Conservation (phyloP, 2,888 invertebrate species). For the Amiota mariae region DNA sequence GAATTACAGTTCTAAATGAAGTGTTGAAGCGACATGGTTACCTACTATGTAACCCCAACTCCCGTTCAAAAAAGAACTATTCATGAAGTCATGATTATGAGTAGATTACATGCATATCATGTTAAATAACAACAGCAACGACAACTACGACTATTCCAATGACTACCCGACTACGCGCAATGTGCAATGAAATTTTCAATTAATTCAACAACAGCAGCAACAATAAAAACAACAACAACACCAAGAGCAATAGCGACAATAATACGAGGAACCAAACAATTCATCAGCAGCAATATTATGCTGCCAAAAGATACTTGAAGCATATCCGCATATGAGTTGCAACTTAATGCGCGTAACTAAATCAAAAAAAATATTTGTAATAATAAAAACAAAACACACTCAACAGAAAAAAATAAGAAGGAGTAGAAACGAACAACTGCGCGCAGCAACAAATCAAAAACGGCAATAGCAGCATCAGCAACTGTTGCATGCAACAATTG, state of each 20-base stretch:
- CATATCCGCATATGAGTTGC: constrained; percentile 26
- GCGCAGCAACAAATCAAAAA: constrained; percentile 31
- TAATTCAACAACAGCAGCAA: constrained; percentile 44
- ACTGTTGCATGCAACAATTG: constrained; percentile 28
- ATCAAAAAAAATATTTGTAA: constrained; percentile 55
- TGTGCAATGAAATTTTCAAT: constrained; percentile 56
- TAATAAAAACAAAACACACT: constrained; percentile 26
- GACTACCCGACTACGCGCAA: too few relatives aligned
- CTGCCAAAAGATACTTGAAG: constrained; percentile 38
- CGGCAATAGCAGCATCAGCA: not conserved
- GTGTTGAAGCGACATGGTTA: constrained; percentile 50
- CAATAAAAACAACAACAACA: constrained; percentile 49
- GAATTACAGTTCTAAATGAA: constrained; percentile 51
- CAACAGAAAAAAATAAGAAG: not conserved
- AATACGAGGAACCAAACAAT: constrained; percentile 36
- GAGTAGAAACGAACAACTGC: constrained; percentile 3
- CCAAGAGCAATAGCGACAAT: constrained; percentile 35
- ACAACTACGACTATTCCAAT: not conserved
- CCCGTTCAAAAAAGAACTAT: too few relatives aligned
- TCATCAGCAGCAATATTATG: constrained; percentile 49
- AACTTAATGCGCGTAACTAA: constrained; percentile 56
- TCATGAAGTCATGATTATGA: not conserved
- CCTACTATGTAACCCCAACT: constrained; percentile 10
- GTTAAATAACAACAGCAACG: constrained; percentile 53
- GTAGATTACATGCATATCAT: constrained; percentile 67